phyloP scores from a whole-genome alignment of 1,140 invertebrate species.

The Charaxes varanes region DNA sequence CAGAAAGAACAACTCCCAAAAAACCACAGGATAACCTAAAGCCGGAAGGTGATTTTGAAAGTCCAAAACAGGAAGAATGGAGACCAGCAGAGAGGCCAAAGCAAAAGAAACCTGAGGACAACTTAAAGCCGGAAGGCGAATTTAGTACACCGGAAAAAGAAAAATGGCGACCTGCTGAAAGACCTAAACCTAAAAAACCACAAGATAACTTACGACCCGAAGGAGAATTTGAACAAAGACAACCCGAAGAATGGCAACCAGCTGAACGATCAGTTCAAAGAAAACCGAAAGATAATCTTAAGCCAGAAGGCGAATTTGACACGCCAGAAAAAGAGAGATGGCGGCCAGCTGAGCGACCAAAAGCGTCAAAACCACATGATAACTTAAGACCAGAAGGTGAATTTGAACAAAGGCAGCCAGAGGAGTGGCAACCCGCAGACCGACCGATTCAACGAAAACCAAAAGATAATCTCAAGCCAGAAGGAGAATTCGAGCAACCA shows the following conservation, averaged over 20 bases:
- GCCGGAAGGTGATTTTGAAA: constrained; percentile 77
- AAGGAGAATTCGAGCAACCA: constrained; percentile 67
- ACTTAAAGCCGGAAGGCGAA: constrained; percentile 77
- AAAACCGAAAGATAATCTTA: constrained; percentile 73
- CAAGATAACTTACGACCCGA: constrained; percentile 73
- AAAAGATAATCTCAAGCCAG: constrained; percentile 76
- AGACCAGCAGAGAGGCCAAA: constrained; percentile 76
- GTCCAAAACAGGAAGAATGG: constrained; percentile 63
- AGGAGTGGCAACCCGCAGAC: constrained; percentile 73
- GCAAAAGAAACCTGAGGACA: constrained; percentile 74
- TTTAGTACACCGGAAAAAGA: constrained; percentile 48
- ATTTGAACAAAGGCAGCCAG: constrained; percentile 69
- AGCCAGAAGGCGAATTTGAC: constrained; percentile 72
- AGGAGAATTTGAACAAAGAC: constrained; percentile 72
- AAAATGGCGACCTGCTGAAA: constrained; percentile 51
- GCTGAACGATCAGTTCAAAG: constrained; percentile 67
- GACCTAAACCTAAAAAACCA: constrained; percentile 52
- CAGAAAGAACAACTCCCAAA: constrained; percentile 61
- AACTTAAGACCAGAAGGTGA: constrained; percentile 78
- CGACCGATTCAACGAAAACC: constrained; percentile 63
- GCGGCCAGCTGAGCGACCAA: constrained; percentile 62
- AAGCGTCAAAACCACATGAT: constrained; percentile 64
- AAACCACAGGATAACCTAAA: constrained; percentile 77
- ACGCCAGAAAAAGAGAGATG: constrained; percentile 48
- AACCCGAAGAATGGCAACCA: constrained; percentile 70